These are phyloP conservation scores for Neria commutata DNA, from an alignment of 2,888 invertebrate species.

Conservation along the genomic window DNA sequence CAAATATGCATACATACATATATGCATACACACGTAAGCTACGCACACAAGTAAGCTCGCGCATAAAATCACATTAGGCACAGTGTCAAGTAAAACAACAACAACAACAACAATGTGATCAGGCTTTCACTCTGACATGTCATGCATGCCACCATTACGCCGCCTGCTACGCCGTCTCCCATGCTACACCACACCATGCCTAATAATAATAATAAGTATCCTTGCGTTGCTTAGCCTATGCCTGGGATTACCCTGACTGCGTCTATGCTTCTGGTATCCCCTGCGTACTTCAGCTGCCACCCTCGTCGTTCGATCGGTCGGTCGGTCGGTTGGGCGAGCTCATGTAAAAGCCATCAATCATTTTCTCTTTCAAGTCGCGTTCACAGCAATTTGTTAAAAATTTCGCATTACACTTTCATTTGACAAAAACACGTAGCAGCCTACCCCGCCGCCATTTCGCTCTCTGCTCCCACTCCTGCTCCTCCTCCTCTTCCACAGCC, in stretches of 20 bases:
- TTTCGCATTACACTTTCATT: conserved; percentile 32
- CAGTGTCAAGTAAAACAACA: conserved; percentile 2
- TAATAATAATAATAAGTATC: neutral
- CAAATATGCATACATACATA: neutral
- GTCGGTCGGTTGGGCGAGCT: no score
- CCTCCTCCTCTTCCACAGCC: conserved; percentile 11
- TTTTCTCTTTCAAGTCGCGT: conserved; percentile 51
- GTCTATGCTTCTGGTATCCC: no score
- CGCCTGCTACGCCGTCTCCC: no score
- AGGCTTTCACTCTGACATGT: conserved; percentile 29
- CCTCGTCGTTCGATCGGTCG: no score
- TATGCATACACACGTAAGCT: neutral
- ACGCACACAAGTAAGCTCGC: conserved; percentile 36
- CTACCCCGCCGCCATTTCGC: neutral
- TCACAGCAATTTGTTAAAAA: conserved; percentile 46
- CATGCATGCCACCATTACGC: no score
- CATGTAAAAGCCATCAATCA: conserved; percentile 16
- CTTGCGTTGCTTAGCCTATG: neutral
- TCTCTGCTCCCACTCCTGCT: neutral
- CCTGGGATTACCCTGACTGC: no score
- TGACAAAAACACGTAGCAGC: conserved; percentile 7
- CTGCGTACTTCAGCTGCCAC: no score
- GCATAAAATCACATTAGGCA: conserved; percentile 48
- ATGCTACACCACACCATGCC: no score
- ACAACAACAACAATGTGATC: no score